These are phyloP conservation scores for Sebastiscus albofasciatus DNA, from an alignment of 2,797 vertebrate genomes.

Conservation along the genomic window DNA sequence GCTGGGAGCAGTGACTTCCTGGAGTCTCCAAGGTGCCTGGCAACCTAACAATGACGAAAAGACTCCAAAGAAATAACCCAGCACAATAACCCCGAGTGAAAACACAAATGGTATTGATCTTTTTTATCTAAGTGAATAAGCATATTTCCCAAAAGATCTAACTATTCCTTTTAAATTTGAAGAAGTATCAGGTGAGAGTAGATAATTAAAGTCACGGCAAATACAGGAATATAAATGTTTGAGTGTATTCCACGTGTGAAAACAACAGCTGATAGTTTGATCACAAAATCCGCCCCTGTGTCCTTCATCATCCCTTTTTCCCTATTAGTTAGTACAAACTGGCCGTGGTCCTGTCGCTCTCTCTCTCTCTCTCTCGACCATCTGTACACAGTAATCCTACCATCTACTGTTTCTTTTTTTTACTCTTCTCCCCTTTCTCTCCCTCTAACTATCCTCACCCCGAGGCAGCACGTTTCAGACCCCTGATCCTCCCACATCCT, in stretches of 20 bases:
- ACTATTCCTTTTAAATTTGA: not conserved
- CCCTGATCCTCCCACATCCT: constrained; percentile 32
- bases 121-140: not conserved
- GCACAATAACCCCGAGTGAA: not conserved
- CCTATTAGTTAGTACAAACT: constrained; percentile 26
- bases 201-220: not conserved
- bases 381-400: constrained; percentile 66
- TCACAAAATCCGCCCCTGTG: not conserved
- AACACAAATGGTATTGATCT: not conserved
- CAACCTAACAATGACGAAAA: not conserved
- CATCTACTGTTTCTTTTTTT: constrained; percentile 35
- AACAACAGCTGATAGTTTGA: constrained; percentile 7
- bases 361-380: constrained; percentile 49
- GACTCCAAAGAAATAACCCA: not conserved
- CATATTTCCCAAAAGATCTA: not conserved
- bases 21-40: not conserved
- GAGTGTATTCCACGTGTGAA: not conserved
- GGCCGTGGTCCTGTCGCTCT: not conserved
- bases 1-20: not conserved
- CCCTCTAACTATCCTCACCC: constrained; percentile 29
- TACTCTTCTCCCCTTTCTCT: not conserved
- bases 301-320: constrained; percentile 19
- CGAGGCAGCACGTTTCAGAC: constrained; percentile 29
- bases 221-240: not conserved
- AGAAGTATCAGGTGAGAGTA: not conserved